These are phyloP conservation scores for Callipepla squamata DNA, from an alignment of 2,113 vertebrate species.

Conservation along the genomic window DNA sequence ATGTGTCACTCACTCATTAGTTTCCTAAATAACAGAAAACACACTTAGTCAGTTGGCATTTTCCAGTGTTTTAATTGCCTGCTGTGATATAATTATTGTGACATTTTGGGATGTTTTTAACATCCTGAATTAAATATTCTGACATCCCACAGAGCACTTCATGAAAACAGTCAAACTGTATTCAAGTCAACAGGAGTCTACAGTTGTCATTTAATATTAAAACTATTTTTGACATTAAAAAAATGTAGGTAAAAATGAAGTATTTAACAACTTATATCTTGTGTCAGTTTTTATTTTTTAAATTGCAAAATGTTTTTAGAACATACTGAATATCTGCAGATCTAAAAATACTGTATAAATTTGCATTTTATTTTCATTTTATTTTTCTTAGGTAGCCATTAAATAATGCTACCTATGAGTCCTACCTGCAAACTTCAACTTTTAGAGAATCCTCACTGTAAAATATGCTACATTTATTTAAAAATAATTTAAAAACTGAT, in stretches of 20 bases:
- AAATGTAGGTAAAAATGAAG: constrained; percentile 78
- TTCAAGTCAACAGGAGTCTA: constrained; percentile 85
- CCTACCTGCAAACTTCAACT: constrained; percentile 10
- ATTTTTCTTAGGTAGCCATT: background rate
- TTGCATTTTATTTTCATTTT: background rate
- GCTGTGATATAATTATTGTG: constrained; percentile 94
- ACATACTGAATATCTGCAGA: constrained; percentile 22
- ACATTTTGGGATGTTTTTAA: constrained; percentile 92
- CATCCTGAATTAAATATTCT: constrained; percentile 93
- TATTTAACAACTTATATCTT: constrained; percentile 72
- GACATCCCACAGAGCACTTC: constrained; percentile 89
- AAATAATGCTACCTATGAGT: constrained; percentile 33
- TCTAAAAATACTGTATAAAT: background rate
- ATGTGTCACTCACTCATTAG: constrained; percentile 86
- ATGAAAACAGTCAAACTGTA: constrained; percentile 87
- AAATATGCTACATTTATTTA: background rate
- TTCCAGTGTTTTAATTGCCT: constrained; percentile 91
- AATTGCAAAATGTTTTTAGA: constrained; percentile 48
- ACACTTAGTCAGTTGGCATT: constrained; percentile 89
- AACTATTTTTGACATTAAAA: constrained; percentile 78
- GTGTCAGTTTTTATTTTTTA: constrained; percentile 59
- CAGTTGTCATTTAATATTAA: constrained; percentile 83
- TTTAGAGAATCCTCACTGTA: constrained; percentile 28
- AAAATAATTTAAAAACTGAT: background rate
- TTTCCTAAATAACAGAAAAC: constrained; percentile 87